Conservation (phyloP, 2,888 invertebrate species). For the Drosophila austrosaltans region DNA sequence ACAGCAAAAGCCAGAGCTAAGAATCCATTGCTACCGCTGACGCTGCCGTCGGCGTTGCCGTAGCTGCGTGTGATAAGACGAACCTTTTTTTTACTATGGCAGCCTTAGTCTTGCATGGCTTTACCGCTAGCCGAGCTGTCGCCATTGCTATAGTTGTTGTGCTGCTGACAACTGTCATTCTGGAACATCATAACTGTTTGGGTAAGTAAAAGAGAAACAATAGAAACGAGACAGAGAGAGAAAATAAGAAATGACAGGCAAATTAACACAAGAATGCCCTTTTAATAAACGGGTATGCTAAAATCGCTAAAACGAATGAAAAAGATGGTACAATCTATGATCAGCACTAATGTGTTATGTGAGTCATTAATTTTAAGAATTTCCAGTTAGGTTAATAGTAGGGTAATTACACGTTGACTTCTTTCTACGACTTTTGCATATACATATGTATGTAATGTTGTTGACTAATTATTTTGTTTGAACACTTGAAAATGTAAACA, state of each 20-base stretch:
- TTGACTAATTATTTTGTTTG: background rate
- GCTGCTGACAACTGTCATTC: constrained; percentile 34
- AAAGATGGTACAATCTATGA: background rate
- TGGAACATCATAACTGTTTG: constrained; percentile 50
- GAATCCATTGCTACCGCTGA: constrained; percentile 13
- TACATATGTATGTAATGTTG: background rate
- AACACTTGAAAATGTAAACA: constrained; percentile 1
- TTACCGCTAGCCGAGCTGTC: constrained; percentile 35
- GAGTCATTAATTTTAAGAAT: background rate
- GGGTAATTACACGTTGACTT: background rate
- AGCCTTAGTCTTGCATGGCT: constrained; percentile 31
- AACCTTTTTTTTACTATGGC: constrained; percentile 41
- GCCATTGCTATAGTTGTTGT: constrained; percentile 24
- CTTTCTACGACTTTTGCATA: background rate
- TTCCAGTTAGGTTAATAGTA: background rate
- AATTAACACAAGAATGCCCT: background rate
- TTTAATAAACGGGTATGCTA: background rate
- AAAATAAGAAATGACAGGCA: background rate
- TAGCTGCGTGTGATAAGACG: constrained; percentile 11
- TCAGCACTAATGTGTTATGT: no score
- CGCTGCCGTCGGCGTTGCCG: background rate
- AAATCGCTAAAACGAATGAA: background rate
- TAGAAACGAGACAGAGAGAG: constrained; percentile 1
- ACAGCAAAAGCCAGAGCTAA: constrained; percentile 25
- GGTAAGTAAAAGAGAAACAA: constrained; percentile 55